Conservation (phyloP, 2,113 vertebrate species). For the Mus musculus region GRCm39 chr2:37769501-37770000, state of each 20-base stretch:
- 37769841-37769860: conserved; percentile 92
- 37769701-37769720: neutral
- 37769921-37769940: conserved; percentile 99
- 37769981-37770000: conserved; percentile 96
- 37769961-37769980: conserved; percentile 93
- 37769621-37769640: neutral
- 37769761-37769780: conserved; percentile 80
- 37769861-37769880: conserved; percentile 92
- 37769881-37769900: conserved; percentile 90
- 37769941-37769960: conserved; percentile 95
- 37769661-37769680: neutral
- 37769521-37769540: neutral
- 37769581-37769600: neutral
- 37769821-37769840: conserved; percentile 91
- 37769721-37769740: conserved; percentile 84
- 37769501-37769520: neutral
- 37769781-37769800: conserved; percentile 85
- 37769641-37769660: neutral
- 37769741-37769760: conserved; percentile 84
- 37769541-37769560: neutral
- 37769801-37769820: conserved; percentile 89
- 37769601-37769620: neutral
- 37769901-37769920: conserved; percentile 95
- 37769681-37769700: conserved; percentile 35
- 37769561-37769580: neutral